Evolutionary conservation across 2,797 vertebrate genomes (phyloP).

Genomic region (Crocidura indochinensis): DNA sequence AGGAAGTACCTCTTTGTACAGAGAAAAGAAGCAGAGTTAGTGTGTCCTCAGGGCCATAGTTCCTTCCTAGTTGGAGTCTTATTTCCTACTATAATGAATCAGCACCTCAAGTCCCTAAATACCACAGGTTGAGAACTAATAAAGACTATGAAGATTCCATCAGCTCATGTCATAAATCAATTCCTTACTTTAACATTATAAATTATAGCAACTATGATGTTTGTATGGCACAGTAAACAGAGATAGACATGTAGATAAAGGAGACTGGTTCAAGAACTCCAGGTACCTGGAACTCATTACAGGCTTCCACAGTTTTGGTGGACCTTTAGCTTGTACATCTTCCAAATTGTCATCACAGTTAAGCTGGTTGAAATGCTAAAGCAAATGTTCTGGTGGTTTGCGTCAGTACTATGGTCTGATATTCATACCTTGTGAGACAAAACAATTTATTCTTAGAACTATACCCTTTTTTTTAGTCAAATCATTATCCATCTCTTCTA

Average conservation of each 20-base stretch:
- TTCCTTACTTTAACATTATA: background rate
- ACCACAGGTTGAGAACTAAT: background rate
- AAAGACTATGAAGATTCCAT: background rate
- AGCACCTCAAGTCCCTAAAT: slow-evolving; percentile 31
- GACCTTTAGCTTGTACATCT: background rate
- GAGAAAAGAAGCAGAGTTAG: slow-evolving; percentile 3
- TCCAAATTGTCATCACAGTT: background rate
- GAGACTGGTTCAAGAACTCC: background rate
- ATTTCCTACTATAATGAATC: background rate
- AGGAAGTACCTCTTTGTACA: background rate
- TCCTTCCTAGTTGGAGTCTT: background rate
- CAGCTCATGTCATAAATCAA: background rate
- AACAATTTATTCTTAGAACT: background rate
- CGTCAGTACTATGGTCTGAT: background rate
- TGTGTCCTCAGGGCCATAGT: background rate
- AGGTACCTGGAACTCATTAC: background rate
- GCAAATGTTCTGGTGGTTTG: background rate
- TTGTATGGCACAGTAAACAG: background rate
- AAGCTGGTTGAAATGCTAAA: background rate
- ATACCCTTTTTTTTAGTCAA: background rate
- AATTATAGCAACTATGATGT: background rate
- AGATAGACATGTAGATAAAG: background rate
- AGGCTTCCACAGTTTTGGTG: background rate
- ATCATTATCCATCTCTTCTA: background rate
- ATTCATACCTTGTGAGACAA: background rate